Evolutionary conservation across 2,888 invertebrate species (phyloP).

Genomic region (Drosophila macrospina): DNA sequence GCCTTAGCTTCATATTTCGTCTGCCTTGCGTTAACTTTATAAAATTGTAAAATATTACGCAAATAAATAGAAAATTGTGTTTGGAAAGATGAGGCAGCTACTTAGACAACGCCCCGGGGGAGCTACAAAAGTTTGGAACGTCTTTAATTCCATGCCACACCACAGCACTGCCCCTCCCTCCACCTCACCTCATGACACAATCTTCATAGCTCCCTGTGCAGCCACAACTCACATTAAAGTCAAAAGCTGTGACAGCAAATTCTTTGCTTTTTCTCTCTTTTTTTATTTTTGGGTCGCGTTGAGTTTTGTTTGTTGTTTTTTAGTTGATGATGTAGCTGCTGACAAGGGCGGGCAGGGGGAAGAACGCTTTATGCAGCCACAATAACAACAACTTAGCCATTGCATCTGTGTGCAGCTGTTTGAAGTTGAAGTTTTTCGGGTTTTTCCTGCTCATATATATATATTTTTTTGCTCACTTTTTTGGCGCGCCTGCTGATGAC

Average conservation of each 20-base stretch:
- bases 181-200: no score
- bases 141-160: constrained; percentile 63
- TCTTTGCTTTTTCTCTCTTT: constrained; percentile 11
- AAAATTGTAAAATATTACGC: constrained; percentile 79
- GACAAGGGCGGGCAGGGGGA: background rate
- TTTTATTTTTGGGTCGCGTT: background rate
- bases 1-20: constrained; percentile 58
- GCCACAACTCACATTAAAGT: constrained; percentile 70
- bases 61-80: constrained; percentile 71
- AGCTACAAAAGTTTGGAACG: constrained; percentile 40
- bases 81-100: constrained; percentile 48
- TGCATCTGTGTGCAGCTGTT: constrained; percentile 65
- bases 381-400: constrained; percentile 24
- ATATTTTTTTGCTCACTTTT: constrained; percentile 25
- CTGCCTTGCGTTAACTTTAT: constrained; percentile 66
- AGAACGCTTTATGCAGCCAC: background rate
- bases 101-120: constrained; percentile 58
- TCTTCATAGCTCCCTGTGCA: background rate
- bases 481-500: constrained; percentile 63
- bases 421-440: constrained; percentile 43
- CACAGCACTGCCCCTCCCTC: background rate
- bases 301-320: constrained; percentile 32
- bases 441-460: constrained; percentile 12
- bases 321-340: constrained; percentile 43
- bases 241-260: constrained; percentile 66